Percentiles rank a stretch among this genome's conserved stretches.
These are phyloP conservation scores for Apodemus sylvaticus DNA, from an alignment of 2,113 vertebrate genomes.

Conservation along the genomic window DNA sequence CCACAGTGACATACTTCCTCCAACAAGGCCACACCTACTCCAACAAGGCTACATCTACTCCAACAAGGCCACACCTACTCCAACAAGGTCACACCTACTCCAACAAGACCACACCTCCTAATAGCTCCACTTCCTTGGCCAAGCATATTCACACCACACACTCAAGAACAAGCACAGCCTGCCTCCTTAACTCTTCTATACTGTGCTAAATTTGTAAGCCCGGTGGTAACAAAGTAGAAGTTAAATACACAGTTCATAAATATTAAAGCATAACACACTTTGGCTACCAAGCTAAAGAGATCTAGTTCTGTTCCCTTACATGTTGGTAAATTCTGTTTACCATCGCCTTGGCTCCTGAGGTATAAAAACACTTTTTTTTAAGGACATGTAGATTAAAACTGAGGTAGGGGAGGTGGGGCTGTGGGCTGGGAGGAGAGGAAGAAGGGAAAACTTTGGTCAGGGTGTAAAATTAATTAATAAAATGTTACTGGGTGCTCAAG, in stretches of 20 bases:
- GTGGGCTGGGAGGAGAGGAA: neutral
- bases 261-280: conserved; percentile 10
- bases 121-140: too few relatives aligned
- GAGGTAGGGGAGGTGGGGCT: neutral
- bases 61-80: too few relatives aligned
- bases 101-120: too few relatives aligned
- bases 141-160: too few relatives aligned
- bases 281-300: conserved; percentile 9
- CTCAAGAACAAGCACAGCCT: neutral
- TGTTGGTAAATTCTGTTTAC: conserved; percentile 46
- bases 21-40: too few relatives aligned
- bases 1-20: too few relatives aligned
- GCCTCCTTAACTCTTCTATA: neutral
- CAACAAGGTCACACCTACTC: too few relatives aligned
- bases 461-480: neutral
- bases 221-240: neutral
- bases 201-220: neutral
- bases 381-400: neutral
- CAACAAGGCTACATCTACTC: too few relatives aligned
- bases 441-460: neutral
- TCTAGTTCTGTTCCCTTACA: neutral
- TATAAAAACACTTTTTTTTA: conserved; percentile 17
- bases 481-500: neutral
- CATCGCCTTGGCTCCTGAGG: conserved; percentile 5
- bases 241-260: conserved; percentile 33